phyloP scores from a whole-genome alignment of 2,888 invertebrate genomes.

The Kryphioiulus occultus region DNA sequence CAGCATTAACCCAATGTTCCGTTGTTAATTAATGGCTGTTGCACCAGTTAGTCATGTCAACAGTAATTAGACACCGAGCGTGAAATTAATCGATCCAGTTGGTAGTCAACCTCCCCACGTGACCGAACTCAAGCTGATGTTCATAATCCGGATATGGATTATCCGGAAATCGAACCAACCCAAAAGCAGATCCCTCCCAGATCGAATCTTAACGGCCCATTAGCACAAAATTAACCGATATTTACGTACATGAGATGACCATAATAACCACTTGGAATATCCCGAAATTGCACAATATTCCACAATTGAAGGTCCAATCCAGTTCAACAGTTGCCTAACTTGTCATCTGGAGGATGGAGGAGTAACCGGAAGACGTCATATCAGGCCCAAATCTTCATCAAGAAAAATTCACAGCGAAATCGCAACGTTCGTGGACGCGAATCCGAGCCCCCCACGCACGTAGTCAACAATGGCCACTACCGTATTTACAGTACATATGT shows the following conservation, averaged over 20 bases:
- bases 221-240: background rate
- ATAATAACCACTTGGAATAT: background rate
- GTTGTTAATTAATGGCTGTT: no score
- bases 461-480: background rate
- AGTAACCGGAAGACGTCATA: background rate
- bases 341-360: background rate
- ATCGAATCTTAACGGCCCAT: no score
- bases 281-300: background rate
- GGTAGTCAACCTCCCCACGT: no score
- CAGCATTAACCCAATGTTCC: no score
- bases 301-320: background rate
- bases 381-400: background rate
- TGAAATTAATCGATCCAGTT: no score
- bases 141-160: no score
- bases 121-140: no score
- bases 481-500: background rate
- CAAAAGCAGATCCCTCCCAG: no score
- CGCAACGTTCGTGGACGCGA: background rate
- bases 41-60: no score
- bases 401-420: background rate
- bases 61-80: no score
- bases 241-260: slow-evolving; percentile 1
- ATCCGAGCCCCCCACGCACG: background rate
- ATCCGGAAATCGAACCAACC: no score
- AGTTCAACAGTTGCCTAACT: background rate